phyloP scores from a whole-genome alignment of 2,888 invertebrate species.

The Conops quadrifasciatus region DNA sequence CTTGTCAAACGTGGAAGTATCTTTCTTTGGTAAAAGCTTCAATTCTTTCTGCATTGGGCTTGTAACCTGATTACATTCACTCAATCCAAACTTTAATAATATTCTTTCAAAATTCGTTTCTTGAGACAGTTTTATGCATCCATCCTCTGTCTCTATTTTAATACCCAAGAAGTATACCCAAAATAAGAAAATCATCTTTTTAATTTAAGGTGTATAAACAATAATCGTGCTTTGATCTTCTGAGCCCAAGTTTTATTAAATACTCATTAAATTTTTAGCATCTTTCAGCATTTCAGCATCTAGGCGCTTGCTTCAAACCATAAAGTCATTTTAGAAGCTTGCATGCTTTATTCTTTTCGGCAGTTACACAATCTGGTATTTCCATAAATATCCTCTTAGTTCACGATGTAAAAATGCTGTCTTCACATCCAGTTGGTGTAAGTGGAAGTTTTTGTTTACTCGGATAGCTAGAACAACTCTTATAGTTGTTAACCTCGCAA shows the following conservation, averaged over 20 bases:
- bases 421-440: background rate
- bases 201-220: background rate
- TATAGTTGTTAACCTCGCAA: conserved; percentile 22
- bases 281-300: background rate
- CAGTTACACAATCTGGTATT: background rate
- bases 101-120: background rate
- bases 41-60: conserved; percentile 37
- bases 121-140: conserved; percentile 1
- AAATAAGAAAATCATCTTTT: background rate
- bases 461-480: conserved; percentile 5
- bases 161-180: background rate
- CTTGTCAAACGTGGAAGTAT: no score
- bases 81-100: conserved; percentile 26
- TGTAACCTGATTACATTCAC: conserved; percentile 28
- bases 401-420: background rate
- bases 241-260: background rate
- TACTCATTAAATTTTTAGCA: background rate
- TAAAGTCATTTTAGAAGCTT: no score
- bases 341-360: no score
- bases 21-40: conserved; percentile 21
- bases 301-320: background rate
- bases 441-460: background rate
- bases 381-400: background rate
- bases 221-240: background rate
- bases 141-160: background rate